Conservation (phyloP, 2,797 vertebrate genomes). For the Neomorphus geoffroyi region DNA sequence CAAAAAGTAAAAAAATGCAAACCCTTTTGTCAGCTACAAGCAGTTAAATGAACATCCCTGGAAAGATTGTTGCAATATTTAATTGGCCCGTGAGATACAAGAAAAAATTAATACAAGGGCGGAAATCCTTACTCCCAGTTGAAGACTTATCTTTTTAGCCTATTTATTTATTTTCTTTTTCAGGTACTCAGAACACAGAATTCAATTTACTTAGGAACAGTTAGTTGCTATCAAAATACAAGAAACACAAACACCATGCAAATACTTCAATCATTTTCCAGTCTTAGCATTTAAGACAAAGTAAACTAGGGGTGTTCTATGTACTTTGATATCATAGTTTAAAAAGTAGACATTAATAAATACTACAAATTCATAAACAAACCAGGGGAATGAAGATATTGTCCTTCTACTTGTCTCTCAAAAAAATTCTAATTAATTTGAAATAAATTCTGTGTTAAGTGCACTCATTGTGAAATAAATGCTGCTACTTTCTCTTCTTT, state of each 20-base stretch:
- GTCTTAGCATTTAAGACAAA: not conserved
- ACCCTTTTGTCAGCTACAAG: not conserved
- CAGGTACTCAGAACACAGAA: not conserved
- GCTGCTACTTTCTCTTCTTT: not conserved
- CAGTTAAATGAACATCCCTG: not conserved
- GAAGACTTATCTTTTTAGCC: not conserved
- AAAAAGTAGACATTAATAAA: not conserved
- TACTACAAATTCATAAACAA: not conserved
- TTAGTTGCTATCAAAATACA: not conserved
- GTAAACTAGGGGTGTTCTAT: not conserved
- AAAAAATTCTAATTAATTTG: not conserved
- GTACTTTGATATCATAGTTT: not conserved
- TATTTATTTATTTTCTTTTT: not conserved
- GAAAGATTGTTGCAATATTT: not conserved
- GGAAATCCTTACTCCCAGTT: not conserved
- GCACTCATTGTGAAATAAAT: not conserved
- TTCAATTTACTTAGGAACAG: not conserved
- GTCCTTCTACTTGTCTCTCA: not conserved
- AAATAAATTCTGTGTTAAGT: not conserved
- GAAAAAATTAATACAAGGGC: not conserved
- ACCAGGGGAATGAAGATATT: not conserved
- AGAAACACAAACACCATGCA: accelerated
- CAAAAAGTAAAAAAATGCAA: not conserved
- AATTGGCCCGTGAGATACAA: not conserved
- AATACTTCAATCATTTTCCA: not conserved